phyloP scores from a whole-genome alignment of 2,113 vertebrate species.

The Chloropsis cyanopogon region DNA sequence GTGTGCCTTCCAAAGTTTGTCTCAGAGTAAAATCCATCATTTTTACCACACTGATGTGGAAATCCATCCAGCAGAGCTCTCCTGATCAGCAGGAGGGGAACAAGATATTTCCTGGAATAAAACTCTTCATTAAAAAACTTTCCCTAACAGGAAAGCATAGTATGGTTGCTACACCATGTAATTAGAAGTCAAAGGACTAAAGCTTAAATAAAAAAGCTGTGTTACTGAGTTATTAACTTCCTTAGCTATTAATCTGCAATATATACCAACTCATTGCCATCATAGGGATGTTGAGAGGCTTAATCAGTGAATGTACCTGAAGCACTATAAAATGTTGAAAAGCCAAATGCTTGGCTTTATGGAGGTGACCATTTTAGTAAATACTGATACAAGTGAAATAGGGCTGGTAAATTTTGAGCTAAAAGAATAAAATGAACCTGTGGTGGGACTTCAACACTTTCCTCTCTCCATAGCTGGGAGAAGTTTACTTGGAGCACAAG shows the following conservation, averaged over 20 bases:
- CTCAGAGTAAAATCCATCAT: not conserved
- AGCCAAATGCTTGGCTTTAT: not conserved
- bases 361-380: not conserved
- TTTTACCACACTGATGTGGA: not conserved
- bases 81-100: not conserved
- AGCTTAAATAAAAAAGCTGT: constrained; percentile 20
- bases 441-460: not conserved
- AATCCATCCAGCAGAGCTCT: not conserved
- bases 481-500: not conserved
- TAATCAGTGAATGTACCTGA: not conserved
- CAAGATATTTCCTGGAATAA: constrained; percentile 6
- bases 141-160: not conserved
- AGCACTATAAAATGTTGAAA: not conserved
- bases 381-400: not conserved
- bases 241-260: constrained; percentile 14
- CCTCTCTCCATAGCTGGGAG: not conserved
- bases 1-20: not conserved
- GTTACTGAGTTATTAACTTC: constrained; percentile 27
- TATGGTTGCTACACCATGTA: not conserved
- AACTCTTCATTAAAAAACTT: constrained; percentile 20
- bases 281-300: not conserved
- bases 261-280: not conserved
- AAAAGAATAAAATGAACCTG: not conserved
- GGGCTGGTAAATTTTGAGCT: not conserved
- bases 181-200: constrained; percentile 28